phyloP scores from a whole-genome alignment of 2,888 invertebrate genomes.

The Oxycera nigricornis region DNA sequence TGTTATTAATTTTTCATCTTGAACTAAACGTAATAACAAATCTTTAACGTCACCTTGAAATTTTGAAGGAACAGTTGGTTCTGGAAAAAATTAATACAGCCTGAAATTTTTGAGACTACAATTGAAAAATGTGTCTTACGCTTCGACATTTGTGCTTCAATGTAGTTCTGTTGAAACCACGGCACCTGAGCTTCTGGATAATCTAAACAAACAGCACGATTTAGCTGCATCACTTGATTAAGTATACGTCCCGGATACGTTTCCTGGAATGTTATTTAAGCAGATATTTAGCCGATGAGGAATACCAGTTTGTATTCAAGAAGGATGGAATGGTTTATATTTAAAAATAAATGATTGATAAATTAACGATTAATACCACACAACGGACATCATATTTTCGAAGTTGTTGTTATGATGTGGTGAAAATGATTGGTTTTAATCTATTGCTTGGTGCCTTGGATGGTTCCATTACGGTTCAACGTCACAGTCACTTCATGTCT shows the following conservation, averaged over 20 bases:
- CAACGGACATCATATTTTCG: too few relatives aligned
- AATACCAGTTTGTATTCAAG: too few relatives aligned
- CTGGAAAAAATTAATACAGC: slow-evolving; percentile 40
- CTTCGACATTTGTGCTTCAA: slow-evolving; percentile 63
- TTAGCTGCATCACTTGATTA: slow-evolving; percentile 68
- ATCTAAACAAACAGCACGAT: slow-evolving; percentile 70
- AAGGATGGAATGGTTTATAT: too few relatives aligned
- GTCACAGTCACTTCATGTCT: too few relatives aligned
- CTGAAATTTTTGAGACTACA: neutral
- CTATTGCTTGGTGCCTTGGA: too few relatives aligned
- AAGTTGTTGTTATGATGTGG: too few relatives aligned
- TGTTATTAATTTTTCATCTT: slow-evolving; percentile 54
- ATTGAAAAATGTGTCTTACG: too few relatives aligned
- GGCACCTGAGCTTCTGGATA: slow-evolving; percentile 69
- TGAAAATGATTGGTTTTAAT: too few relatives aligned
- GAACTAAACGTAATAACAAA: slow-evolving; percentile 53
- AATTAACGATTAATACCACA: too few relatives aligned
- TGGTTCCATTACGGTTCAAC: too few relatives aligned
- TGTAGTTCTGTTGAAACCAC: slow-evolving; percentile 72
- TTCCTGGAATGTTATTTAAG: slow-evolving; percentile 63
- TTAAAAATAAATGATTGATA: too few relatives aligned
- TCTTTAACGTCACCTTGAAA: slow-evolving; percentile 54
- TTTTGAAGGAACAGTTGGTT: slow-evolving; percentile 47
- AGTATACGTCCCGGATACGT: slow-evolving; percentile 66
- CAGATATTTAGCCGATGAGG: too few relatives aligned